Percentiles rank a stretch among this genome's conserved stretches.
Conservation (phyloP, 1,140 invertebrate species). For the Matsumurasca onukii region DNA sequence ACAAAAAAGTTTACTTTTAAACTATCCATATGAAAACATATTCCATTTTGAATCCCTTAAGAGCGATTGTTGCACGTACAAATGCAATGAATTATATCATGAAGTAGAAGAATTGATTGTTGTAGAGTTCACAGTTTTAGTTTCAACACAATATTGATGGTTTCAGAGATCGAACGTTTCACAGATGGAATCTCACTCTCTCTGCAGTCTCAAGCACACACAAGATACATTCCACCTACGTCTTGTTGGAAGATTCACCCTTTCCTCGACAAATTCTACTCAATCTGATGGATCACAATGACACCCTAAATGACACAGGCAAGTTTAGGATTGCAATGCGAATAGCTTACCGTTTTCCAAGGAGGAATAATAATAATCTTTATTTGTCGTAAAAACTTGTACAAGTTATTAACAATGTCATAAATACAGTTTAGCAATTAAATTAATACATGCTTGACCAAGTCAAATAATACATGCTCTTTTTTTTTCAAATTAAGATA, state of each 20-base stretch:
- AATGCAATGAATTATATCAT: background rate
- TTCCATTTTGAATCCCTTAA: background rate
- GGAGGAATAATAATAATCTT: too few species aligned
- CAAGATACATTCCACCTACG: background rate
- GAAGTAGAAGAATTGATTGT: background rate
- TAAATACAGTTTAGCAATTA: too few species aligned
- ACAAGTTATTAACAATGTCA: too few species aligned
- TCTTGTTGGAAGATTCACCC: background rate
- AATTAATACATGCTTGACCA: too few species aligned
- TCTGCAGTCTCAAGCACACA: background rate
- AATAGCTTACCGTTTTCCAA: background rate
- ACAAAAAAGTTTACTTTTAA: background rate
- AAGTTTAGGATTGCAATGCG: background rate
- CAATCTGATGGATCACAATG: background rate
- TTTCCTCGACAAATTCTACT: background rate
- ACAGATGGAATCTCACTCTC: background rate
- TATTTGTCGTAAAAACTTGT: too few species aligned
- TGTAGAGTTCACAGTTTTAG: background rate
- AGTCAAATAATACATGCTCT: too few species aligned
- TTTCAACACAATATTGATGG: background rate
- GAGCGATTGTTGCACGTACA: background rate
- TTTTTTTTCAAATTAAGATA: too few species aligned
- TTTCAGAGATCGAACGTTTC: background rate
- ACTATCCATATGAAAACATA: background rate
- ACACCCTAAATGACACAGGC: background rate